Conservation (phyloP, 2,888 invertebrate species). For the Diplazon laetatorius region DNA sequence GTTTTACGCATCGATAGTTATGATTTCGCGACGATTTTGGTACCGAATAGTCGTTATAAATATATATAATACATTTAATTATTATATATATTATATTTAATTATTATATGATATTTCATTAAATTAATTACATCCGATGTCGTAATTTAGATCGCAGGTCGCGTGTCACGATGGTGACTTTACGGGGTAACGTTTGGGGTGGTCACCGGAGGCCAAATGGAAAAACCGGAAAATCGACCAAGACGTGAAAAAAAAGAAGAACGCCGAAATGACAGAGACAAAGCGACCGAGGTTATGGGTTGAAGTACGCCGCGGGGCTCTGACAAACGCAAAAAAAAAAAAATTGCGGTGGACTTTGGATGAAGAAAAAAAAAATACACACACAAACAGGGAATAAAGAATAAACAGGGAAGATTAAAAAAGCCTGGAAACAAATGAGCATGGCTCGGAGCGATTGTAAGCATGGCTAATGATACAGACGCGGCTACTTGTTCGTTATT, state of each 20-base stretch:
- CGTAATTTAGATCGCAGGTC: too few relatives aligned
- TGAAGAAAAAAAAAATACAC: constrained; percentile 24
- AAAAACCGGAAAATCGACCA: constrained; percentile 31
- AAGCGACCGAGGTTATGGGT: constrained; percentile 49
- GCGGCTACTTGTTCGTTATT: constrained; percentile 44
- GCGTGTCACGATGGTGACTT: constrained; percentile 38
- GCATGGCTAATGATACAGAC: constrained; percentile 42
- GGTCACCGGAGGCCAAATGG: constrained; percentile 43
- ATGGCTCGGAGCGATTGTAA: constrained; percentile 71
- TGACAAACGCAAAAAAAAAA: constrained; percentile 42
- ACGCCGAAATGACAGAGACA: constrained; percentile 47
- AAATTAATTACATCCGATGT: too few relatives aligned
- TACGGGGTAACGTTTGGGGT: constrained; percentile 36
- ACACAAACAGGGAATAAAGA: constrained; percentile 32
- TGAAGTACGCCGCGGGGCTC: constrained; percentile 46
- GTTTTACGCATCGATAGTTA: too few relatives aligned
- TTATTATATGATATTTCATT: too few relatives aligned
- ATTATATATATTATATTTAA: too few relatives aligned
- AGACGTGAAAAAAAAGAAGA: constrained; percentile 35
- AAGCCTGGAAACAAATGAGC: constrained; percentile 74
- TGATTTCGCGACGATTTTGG: too few relatives aligned
- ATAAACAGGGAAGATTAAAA: constrained; percentile 69
- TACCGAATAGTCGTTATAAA: too few relatives aligned
- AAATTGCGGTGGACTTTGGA: neutral
- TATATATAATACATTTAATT: too few relatives aligned